Evolutionary conservation across 2,113 vertebrate genomes (phyloP).

Genomic region (Salminus brasiliensis): DNA sequence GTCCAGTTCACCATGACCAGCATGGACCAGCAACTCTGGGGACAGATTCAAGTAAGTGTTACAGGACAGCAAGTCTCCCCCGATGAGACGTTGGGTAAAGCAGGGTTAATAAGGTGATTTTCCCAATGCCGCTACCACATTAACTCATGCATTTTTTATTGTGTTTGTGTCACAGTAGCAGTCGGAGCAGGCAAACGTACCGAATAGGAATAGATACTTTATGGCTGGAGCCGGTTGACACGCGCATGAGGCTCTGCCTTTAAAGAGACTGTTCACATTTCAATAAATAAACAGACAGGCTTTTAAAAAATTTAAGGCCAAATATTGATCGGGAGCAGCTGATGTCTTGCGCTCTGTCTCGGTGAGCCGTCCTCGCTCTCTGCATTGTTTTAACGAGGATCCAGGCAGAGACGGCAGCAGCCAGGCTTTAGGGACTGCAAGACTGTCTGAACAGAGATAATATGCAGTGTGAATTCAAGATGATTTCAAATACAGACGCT

Average conservation of each 20-base stretch:
- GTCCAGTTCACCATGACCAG: too few species aligned
- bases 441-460: slow-evolving; percentile 50
- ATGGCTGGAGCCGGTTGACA: neutral
- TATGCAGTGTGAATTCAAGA: slow-evolving; percentile 65
- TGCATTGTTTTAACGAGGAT: slow-evolving; percentile 50
- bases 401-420: slow-evolving; percentile 16
- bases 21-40: too few species aligned
- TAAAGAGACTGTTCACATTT: slow-evolving; percentile 1
- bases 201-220: neutral
- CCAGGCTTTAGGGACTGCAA: slow-evolving; percentile 39
- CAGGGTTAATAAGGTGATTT: too few species aligned
- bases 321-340: slow-evolving; percentile 41
- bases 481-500: slow-evolving; percentile 59
- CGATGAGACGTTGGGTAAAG: too few species aligned
- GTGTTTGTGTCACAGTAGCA: too few species aligned
- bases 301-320: slow-evolving; percentile 34
- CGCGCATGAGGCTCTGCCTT: neutral
- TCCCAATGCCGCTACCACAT: too few species aligned
- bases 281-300: slow-evolving; percentile 18
- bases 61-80: too few species aligned
- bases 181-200: too few species aligned
- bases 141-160: too few species aligned
- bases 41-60: too few species aligned
- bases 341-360: slow-evolving; percentile 18
- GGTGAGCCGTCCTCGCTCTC: slow-evolving; percentile 28